Evolutionary conservation across 1,140 invertebrate genomes (phyloP), one percentile per base, ranked within the genome.

Genomic region (Lasaia peninsularis): DNA sequence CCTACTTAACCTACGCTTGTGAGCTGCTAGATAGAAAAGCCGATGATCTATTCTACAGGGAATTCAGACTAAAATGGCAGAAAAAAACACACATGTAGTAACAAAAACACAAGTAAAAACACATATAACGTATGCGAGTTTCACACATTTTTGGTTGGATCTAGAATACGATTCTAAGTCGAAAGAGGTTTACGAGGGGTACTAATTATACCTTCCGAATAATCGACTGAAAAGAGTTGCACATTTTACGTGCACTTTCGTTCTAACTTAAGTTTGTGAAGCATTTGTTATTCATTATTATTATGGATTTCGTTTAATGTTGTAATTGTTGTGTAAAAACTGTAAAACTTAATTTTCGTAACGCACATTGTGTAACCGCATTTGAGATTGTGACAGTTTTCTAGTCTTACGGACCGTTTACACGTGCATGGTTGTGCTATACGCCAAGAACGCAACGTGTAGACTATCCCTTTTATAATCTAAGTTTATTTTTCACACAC

Each of bases 351-450:
- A 35, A 28, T 37, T n/a, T 3, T 57, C 14, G 28, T 34, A 55
- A 60, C 58, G 44, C 58, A 60, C 58, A 53, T 58, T 67, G 51
- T 51, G 67, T 66, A 75, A 75, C 72, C 74, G 65, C 66, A 53
- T 65, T 69, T 72, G 73, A 76, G 65, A 74, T 75, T 79, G 69
- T 77, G 67, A 69, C 64, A 72, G 9, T 68, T 68, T 69, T 86
- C 82, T 86, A 86, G 82, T 86, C 82, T 70, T 74, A 63, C 62
- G 63, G 62, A 63, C 66, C 53, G 61, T 75, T 69, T 61, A 69
- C 69, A 69, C 52, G 60, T 52, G 18, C 11, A 24, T 20, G 16
- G 24, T 14, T 35, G 52, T 52, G 59, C 50, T 51, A 35, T 57
- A 33, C 35, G 55, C 48, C 20, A 6, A 6, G 24, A 28, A 28